Evolutionary conservation across 2,888 invertebrate genomes (phyloP).

Genomic region (Caenorhabditis virilis): DNA sequence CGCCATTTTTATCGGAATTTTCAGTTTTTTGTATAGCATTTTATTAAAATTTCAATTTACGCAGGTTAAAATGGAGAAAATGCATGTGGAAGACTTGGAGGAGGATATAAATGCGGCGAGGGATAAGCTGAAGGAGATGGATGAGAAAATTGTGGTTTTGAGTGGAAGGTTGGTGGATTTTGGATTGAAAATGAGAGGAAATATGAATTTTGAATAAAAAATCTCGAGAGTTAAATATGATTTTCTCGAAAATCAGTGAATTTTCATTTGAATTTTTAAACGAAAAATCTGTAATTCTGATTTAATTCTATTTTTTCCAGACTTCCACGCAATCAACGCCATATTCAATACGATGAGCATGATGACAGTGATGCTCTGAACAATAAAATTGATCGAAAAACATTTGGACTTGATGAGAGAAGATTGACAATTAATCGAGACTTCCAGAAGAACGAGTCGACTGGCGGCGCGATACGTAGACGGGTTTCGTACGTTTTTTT

Average conservation of each 20-base stretch:
- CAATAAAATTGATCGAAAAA: constrained; percentile 14
- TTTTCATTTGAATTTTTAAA: too few species aligned
- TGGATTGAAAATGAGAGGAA: background rate
- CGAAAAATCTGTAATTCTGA: background rate
- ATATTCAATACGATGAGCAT: constrained; percentile 27
- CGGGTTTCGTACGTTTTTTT: constrained; percentile 5
- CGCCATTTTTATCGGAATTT: too few species aligned
- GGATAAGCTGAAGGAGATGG: constrained; percentile 22
- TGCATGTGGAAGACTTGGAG: constrained; percentile 26
- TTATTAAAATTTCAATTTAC: too few species aligned
- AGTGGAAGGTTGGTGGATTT: constrained; percentile 12
- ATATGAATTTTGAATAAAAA: background rate
- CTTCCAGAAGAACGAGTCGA: background rate
- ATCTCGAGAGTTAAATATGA: background rate
- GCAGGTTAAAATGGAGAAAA: constrained; percentile 22
- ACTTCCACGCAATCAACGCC: constrained; percentile 9
- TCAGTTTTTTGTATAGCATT: too few species aligned
- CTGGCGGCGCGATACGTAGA: constrained; percentile 6
- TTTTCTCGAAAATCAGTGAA: too few species aligned
- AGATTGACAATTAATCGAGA: background rate
- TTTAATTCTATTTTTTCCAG: constrained; percentile 9
- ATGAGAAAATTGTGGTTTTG: constrained; percentile 23
- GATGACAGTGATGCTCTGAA: constrained; percentile 14
- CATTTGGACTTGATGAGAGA: constrained; percentile 20
- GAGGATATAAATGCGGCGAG: constrained; percentile 19